Conservation (phyloP, 2,888 invertebrate species). For the Apamea sordens region DNA sequence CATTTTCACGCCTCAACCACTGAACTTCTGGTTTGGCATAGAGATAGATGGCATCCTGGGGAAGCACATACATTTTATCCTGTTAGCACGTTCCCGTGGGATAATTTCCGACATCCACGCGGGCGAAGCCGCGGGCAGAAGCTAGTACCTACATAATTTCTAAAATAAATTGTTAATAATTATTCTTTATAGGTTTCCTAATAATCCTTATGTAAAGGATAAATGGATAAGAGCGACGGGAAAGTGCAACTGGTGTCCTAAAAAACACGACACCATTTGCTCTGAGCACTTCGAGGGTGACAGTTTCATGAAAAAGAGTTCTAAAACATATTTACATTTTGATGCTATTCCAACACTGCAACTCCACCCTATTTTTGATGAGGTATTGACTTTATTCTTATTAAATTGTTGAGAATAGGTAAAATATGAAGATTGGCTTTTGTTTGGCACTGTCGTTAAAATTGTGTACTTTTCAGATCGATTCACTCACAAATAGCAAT, state of each 20-base stretch:
- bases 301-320: neutral
- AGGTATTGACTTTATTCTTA: neutral
- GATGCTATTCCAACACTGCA: slow-evolving; percentile 14
- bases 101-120: too few species aligned
- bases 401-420: neutral
- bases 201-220: neutral
- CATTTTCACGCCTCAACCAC: too few species aligned
- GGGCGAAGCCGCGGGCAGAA: too few species aligned
- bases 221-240: slow-evolving; percentile 33
- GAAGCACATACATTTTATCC: too few species aligned
- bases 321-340: slow-evolving; percentile 9
- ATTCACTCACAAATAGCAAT: neutral
- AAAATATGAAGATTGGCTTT: neutral
- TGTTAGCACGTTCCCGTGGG: too few species aligned
- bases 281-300: slow-evolving; percentile 9
- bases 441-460: neutral
- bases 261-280: slow-evolving; percentile 12
- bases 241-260: slow-evolving; percentile 7
- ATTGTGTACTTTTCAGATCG: slow-evolving; percentile 4
- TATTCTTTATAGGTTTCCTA: slow-evolving; percentile 8
- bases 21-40: too few species aligned
- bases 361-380: slow-evolving; percentile 6
- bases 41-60: too few species aligned
- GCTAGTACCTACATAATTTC: neutral
- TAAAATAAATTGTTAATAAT: neutral